Base-by-base conservation (phyloP, 2,888 invertebrate species). In the Calephelis perditalis region DNA sequence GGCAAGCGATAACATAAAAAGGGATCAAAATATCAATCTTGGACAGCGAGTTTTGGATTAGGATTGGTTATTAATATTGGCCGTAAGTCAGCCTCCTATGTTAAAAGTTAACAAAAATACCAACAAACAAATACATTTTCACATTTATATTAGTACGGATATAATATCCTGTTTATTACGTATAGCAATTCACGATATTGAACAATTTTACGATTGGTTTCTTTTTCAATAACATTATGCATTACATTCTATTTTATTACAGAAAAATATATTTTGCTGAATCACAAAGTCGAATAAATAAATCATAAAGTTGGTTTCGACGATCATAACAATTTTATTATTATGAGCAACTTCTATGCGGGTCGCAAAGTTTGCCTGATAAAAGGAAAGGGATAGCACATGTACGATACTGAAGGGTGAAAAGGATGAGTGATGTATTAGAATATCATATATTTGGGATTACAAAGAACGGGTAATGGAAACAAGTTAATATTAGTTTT, bases 321-420 rank as follows among this genome's bases (percentile, higher is more conserved):
- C 71, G 78, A 82, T 85, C 83, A 83, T 84, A 85, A 86, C 82
- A 84, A 79, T 86, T 86, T 87, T 86, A 84, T 75, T 79, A 79
- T 79, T 73, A 69, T 67, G 72, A 74, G 70, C 71, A 74, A 79
- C 71, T 79, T 76, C 72, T 72, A 72, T 70, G 70, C 66, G 64
- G 64, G 69, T 60, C 61, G 55, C 46, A 77, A 77, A 71, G 57
- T 70, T 70, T 67, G 72, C 57, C 56, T 61, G 66, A 70, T 64
- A 68, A 64, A 63, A 64, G 58, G 71, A 74, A 64, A 45, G 70
- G 65, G 70, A 46, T 62, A 63, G 54, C 59, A 56, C 35, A 47
- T 62, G 47, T 44, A 37, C 46, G 11, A 43, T 36, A 40, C 43
- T 52, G 40, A 66, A 49, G 49, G 26, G 26, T 47, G 65, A 68